Conservation (phyloP, 2,888 invertebrate species). For the Volucella bombylans region DNA sequence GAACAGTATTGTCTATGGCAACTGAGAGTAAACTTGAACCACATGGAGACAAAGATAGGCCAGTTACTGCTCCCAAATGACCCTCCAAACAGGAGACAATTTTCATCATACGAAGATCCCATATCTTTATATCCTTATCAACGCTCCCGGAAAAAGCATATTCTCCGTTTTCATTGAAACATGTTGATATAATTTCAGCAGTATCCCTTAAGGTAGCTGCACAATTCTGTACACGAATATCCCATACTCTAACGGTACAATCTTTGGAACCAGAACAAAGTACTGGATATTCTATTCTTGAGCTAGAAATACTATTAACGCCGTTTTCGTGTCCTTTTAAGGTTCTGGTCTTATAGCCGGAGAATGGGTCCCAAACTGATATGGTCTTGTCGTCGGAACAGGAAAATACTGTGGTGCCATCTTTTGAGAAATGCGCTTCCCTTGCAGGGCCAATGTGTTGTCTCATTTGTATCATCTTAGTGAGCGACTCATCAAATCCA, state of each 20-base stretch:
- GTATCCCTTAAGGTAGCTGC: conserved; percentile 86
- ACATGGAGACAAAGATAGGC: conserved; percentile 85
- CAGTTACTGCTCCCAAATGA: conserved; percentile 97
- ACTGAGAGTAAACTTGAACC: conserved; percentile 97
- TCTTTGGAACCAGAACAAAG: conserved; percentile 98
- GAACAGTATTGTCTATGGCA: conserved; percentile 96
- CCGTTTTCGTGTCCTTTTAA: conserved; percentile 91
- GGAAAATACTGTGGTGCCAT: conserved; percentile 91
- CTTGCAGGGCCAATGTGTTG: conserved; percentile 97
- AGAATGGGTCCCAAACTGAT: conserved; percentile 96
- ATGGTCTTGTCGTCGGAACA: conserved; percentile 97
- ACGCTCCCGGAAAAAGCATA: conserved; percentile 97
- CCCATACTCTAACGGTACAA: conserved; percentile 83
- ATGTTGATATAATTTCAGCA: conserved; percentile 90
- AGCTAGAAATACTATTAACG: conserved; percentile 88
- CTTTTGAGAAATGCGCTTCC: conserved; percentile 94
- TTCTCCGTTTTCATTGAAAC: conserved; percentile 97
- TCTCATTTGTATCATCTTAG: conserved; percentile 94
- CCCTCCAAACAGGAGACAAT: conserved; percentile 92
- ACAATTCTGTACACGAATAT: conserved; percentile 85
- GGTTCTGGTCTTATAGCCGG: conserved; percentile 94
- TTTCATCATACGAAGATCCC: conserved; percentile 94
- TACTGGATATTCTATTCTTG: conserved; percentile 92
- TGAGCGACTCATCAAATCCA: conserved; percentile 98
- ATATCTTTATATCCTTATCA: conserved; percentile 98